A percentile compares a stretch with the other conserved stretches of the same genome.
phyloP scores from a whole-genome alignment of 2,888 invertebrate species.

The Endotricha flammealis region DNA sequence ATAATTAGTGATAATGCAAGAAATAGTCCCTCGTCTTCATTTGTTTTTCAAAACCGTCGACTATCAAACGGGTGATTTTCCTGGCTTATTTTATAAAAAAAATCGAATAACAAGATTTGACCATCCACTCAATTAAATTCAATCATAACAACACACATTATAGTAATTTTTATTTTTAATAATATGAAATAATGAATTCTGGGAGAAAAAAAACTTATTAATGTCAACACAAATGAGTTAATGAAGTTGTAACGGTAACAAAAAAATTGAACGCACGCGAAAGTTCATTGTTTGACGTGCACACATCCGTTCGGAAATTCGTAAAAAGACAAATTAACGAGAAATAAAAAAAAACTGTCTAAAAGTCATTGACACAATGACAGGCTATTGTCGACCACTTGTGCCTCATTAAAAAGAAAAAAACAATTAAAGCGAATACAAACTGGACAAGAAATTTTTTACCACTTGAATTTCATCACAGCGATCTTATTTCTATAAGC shows the following conservation, averaged over 20 bases:
- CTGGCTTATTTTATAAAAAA: too few relatives aligned
- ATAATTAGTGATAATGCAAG: too few relatives aligned
- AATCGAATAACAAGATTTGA: too few relatives aligned
- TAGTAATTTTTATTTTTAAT: too few relatives aligned
- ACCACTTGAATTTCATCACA: constrained; percentile 11
- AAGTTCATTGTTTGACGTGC: constrained; percentile 23
- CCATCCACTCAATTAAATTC: too few relatives aligned
- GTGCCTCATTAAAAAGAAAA: constrained; percentile 72
- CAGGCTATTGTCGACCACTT: constrained; percentile 67
- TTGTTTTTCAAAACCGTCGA: too few relatives aligned
- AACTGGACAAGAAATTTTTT: constrained; percentile 32
- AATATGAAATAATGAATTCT: too few relatives aligned
- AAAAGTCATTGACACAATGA: constrained; percentile 62
- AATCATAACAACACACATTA: too few relatives aligned
- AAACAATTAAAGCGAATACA: constrained; percentile 61
- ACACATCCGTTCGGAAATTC: constrained; percentile 43
- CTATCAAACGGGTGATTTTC: too few relatives aligned
- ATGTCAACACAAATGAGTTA: background rate
- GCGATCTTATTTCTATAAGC: constrained; percentile 22
- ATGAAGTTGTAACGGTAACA: background rate
- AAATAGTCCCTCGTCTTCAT: too few relatives aligned
- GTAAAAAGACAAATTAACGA: constrained; percentile 55
- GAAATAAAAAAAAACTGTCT: constrained; percentile 42
- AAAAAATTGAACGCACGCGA: constrained; percentile 12
- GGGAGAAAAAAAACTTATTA: background rate